Conservation (phyloP, 2,797 vertebrate species). For the Ceryle rudis region DNA sequence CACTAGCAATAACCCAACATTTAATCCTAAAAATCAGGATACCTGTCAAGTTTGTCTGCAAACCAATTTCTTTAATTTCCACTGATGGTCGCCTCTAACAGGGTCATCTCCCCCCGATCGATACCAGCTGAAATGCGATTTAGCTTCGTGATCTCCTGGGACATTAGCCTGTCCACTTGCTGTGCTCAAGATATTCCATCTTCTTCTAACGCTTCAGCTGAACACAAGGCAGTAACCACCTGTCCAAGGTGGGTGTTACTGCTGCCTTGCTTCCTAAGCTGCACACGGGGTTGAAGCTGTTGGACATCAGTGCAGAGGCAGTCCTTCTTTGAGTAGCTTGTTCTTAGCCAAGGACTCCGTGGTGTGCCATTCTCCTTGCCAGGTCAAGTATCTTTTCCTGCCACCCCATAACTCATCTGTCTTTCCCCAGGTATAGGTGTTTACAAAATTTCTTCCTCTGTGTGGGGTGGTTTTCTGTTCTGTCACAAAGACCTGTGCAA, state of each 20-base stretch:
- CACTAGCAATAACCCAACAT: constrained; percentile 25
- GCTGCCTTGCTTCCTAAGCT: background rate
- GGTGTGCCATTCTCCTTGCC: background rate
- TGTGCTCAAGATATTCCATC: constrained; percentile 9
- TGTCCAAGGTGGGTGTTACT: background rate
- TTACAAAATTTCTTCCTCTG: background rate
- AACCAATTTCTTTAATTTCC: constrained; percentile 58
- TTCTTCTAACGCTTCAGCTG: background rate
- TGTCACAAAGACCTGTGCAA: background rate
- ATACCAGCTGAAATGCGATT: constrained; percentile 46
- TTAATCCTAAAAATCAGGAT: constrained; percentile 47
- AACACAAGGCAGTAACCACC: background rate
- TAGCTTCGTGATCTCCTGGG: constrained; percentile 16
- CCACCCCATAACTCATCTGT: background rate
- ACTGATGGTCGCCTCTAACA: constrained; percentile 13
- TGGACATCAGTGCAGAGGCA: background rate
- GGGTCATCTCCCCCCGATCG: constrained; percentile 33
- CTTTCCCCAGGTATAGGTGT: background rate
- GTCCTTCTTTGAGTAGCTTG: background rate
- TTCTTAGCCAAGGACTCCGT: background rate
- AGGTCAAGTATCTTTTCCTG: background rate
- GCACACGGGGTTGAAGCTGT: background rate
- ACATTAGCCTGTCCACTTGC: background rate
- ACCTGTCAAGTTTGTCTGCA: constrained; percentile 46
- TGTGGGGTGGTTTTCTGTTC: background rate